Conservation (phyloP, 2,888 invertebrate species). For the Pollenia griseotomentosa region DNA sequence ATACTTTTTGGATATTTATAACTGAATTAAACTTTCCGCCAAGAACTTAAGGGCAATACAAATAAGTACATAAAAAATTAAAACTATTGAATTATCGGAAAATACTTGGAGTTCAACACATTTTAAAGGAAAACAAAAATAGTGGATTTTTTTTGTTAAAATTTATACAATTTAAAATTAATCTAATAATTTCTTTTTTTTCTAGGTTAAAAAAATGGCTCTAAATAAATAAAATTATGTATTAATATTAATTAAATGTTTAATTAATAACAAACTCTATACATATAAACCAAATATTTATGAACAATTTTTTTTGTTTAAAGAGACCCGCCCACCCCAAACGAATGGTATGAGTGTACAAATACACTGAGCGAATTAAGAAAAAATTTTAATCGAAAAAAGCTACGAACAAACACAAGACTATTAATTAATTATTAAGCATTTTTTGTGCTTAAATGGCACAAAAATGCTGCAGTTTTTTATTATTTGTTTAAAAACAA, state of each 20-base stretch:
- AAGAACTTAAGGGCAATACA: not conserved
- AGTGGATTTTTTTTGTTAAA: not conserved
- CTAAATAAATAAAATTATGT: constrained; percentile 18
- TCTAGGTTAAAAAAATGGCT: constrained; percentile 59
- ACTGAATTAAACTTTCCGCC: not conserved
- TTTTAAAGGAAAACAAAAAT: constrained; percentile 56
- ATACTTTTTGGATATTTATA: constrained; percentile 1
- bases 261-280: constrained; percentile 26
- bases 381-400: not conserved
- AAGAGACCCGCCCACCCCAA: too few relatives aligned
- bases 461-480: constrained; percentile 69
- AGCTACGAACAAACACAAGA: constrained; percentile 2
- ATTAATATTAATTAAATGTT: constrained; percentile 37
- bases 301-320: not conserved
- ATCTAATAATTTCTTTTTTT: constrained; percentile 32
- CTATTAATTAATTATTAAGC: constrained; percentile 70
- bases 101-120: constrained; percentile 25
- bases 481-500: constrained; percentile 60
- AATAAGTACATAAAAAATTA: not conserved
- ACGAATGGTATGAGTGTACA: constrained; percentile 14
- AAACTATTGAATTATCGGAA: not conserved
- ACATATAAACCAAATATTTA: constrained; percentile 16
- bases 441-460: constrained; percentile 70
- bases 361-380: constrained; percentile 31
- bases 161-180: not conserved